phyloP scores from a whole-genome alignment of 2,888 invertebrate genomes.

The Itoplectis maculator region DNA sequence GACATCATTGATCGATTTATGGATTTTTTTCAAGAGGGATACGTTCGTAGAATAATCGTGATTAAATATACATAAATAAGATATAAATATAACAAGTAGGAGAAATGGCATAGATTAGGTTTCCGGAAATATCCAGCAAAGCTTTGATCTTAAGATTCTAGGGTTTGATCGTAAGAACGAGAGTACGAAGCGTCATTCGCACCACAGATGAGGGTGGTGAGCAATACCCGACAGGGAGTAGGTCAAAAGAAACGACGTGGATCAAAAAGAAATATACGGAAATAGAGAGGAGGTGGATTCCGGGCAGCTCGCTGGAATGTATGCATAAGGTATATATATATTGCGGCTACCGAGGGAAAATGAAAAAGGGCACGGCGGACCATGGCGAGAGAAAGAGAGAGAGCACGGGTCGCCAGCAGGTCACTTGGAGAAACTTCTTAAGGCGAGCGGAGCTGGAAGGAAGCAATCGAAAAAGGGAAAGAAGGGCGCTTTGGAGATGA shows the following conservation, averaged over 20 bases:
- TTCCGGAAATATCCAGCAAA: too few species aligned
- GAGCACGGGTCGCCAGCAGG: neutral
- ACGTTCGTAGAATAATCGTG: too few species aligned
- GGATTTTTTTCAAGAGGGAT: too few species aligned
- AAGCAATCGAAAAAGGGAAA: neutral
- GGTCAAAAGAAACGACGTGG: neutral
- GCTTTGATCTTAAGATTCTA: neutral
- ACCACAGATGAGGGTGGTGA: neutral
- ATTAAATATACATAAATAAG: too few species aligned
- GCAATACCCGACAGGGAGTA: neutral
- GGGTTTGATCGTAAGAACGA: neutral
- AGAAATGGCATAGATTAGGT: too few species aligned
- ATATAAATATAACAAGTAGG: too few species aligned
- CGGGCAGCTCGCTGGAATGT: neutral
- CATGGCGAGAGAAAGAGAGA: neutral
- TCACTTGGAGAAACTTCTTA: conserved; percentile 66
- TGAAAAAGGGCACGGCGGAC: conserved; percentile 22
- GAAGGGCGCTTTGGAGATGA: conserved; percentile 38
- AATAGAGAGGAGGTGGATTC: conserved; percentile 14
- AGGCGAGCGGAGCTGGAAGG: conserved; percentile 3
- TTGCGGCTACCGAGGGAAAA: neutral
- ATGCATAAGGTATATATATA: conserved; percentile 7
- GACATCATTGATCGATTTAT: too few species aligned
- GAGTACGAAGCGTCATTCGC: neutral
- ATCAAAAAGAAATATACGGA: conserved; percentile 23